Evolutionary conservation across 2,888 invertebrate genomes (phyloP).

Genomic region (Mesorhabditis spiculigera): DNA sequence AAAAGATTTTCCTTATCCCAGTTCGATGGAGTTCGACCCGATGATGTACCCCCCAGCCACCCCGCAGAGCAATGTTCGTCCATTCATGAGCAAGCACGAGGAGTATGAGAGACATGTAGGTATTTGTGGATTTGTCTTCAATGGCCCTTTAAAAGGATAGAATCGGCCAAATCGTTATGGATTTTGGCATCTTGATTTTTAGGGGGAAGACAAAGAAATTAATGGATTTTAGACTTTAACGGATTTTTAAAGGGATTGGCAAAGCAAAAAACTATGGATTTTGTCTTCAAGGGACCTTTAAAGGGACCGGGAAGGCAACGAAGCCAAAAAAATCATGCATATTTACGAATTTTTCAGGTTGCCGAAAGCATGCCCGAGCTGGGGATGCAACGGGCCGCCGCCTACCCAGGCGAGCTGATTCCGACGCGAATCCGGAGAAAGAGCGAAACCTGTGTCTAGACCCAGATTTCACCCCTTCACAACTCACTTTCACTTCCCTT

Average conservation of each 20-base stretch:
- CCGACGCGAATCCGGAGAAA: slow-evolving; percentile 48
- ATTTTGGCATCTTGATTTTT: no score
- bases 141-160: no score
- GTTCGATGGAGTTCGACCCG: slow-evolving; percentile 56
- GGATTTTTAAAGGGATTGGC: neutral
- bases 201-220: neutral
- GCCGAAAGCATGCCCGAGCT: slow-evolving; percentile 57
- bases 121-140: no score
- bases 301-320: neutral
- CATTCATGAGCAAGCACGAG: slow-evolving; percentile 22
- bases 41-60: slow-evolving; percentile 45
- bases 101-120: slow-evolving; percentile 32
- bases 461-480: neutral
- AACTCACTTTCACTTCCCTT: neutral
- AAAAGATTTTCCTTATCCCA: slow-evolving; percentile 21
- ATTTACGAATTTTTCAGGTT: slow-evolving; percentile 11
- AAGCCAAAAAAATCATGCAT: neutral
- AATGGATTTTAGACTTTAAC: no score
- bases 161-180: no score
- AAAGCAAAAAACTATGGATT: neutral
- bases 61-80: slow-evolving; percentile 26
- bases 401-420: slow-evolving; percentile 41
- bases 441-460: slow-evolving; percentile 53
- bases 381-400: slow-evolving; percentile 28
- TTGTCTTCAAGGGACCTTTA: neutral